Percentiles rank a stretch among this genome's conserved stretches.
phyloP scores from a whole-genome alignment of 2,888 invertebrate species.

The Mimumesa dahlbomi region DNA sequence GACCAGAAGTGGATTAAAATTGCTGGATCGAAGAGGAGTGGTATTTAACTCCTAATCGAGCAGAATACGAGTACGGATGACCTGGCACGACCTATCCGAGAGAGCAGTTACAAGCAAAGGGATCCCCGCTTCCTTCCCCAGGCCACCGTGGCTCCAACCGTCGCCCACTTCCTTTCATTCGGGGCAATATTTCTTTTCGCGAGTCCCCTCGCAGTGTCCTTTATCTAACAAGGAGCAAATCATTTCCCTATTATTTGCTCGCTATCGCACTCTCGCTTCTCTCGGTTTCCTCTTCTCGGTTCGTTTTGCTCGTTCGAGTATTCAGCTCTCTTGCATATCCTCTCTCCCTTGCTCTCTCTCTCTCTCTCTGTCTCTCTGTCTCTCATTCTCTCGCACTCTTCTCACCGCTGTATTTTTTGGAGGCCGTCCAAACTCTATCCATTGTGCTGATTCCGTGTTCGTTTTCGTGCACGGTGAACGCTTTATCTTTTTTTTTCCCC shows the following conservation, averaged over 20 bases:
- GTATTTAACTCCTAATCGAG: constrained; percentile 76
- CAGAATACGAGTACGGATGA: constrained; percentile 72
- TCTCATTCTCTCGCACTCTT: constrained; percentile 23
- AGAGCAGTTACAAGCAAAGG: constrained; percentile 75
- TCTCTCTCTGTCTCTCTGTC: constrained; percentile 42
- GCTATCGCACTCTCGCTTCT: constrained; percentile 75
- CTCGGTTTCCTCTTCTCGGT: constrained; percentile 64
- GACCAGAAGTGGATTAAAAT: background rate
- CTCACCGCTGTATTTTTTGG: constrained; percentile 75
- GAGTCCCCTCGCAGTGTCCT: constrained; percentile 75
- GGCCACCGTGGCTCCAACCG: constrained; percentile 22
- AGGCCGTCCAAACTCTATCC: constrained; percentile 78
- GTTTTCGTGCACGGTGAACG: constrained; percentile 1
- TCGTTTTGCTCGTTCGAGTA: constrained; percentile 73
- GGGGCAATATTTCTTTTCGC: constrained; percentile 79
- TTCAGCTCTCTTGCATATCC: constrained; percentile 66
- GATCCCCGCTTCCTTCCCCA: constrained; percentile 61
- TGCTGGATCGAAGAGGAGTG: constrained; percentile 25
- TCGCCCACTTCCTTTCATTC: constrained; percentile 76
- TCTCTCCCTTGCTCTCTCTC: constrained; percentile 14
- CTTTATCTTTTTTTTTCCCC: background rate
- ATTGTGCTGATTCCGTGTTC: constrained; percentile 72
- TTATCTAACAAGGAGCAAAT: constrained; percentile 81
- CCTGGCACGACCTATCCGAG: constrained; percentile 70
- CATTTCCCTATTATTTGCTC: constrained; percentile 81